phyloP scores from a whole-genome alignment of 1,140 invertebrate genomes.

The Zaprionus inermis region DNA sequence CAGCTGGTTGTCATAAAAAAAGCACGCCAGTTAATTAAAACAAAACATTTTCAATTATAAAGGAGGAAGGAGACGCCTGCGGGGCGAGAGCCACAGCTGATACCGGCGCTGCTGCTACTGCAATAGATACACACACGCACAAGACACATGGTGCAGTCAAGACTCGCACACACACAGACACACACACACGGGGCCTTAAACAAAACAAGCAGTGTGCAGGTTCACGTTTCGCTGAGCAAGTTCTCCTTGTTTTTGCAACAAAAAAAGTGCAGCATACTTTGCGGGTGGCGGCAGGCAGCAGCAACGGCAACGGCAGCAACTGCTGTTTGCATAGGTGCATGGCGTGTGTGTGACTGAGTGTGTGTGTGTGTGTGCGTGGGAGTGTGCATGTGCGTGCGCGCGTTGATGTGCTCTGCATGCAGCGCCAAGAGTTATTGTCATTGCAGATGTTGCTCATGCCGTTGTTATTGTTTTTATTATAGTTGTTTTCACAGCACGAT shows the following conservation, averaged over 20 bases:
- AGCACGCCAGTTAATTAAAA: constrained; percentile 74
- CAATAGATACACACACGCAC: constrained; percentile 46
- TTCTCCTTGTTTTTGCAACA: constrained; percentile 48
- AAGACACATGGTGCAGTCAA: constrained; percentile 18
- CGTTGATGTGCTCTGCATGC: constrained; percentile 39
- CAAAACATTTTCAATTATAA: constrained; percentile 80
- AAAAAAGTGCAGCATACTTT: constrained; percentile 61
- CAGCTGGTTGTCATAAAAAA: constrained; percentile 65
- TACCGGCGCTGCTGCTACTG: constrained; percentile 49
- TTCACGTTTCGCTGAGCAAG: constrained; percentile 47
- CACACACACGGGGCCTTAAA: constrained; percentile 28
- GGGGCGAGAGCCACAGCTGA: constrained; percentile 14
- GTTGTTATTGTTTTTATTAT: constrained; percentile 71
- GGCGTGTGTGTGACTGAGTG: constrained; percentile 9
- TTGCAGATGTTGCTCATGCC: constrained; percentile 70
- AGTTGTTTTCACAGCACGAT: constrained; percentile 60
- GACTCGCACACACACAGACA: constrained; percentile 15
- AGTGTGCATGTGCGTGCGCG: background rate
- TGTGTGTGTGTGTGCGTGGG: constrained; percentile 10
- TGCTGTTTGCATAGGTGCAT: constrained; percentile 51
- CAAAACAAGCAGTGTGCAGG: constrained; percentile 43
- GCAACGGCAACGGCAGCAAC: constrained; percentile 21
- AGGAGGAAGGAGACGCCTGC: constrained; percentile 16
- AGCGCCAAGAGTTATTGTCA: constrained; percentile 70
- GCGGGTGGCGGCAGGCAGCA: constrained; percentile 41